phyloP scores from a whole-genome alignment of 1,140 invertebrate species.

The Drosophila yakuba region DNA sequence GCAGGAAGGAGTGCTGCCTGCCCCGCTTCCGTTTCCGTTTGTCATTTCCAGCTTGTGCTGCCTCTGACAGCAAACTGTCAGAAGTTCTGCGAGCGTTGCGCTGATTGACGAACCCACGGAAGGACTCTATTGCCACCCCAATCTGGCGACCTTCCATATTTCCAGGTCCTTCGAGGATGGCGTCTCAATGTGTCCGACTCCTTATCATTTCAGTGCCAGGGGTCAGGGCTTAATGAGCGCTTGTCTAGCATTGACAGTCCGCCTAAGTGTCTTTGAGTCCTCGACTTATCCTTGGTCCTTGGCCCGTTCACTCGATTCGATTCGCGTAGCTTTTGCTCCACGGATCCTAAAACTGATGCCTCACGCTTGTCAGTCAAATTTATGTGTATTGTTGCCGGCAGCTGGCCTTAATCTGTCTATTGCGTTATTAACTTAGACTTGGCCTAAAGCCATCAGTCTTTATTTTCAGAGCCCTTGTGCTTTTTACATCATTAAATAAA shows the following conservation, averaged over 20 bases:
- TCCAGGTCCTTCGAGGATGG: constrained; percentile 8
- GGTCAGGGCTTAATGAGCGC: constrained; percentile 77
- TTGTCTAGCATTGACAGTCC: constrained; percentile 74
- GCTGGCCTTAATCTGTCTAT: constrained; percentile 36
- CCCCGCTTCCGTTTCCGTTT: constrained; percentile 75
- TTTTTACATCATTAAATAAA: constrained; percentile 1
- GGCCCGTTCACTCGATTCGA: constrained; percentile 36
- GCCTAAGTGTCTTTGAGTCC: constrained; percentile 66
- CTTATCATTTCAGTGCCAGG: constrained; percentile 64
- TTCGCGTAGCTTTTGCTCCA: background rate
- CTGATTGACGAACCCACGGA: constrained; percentile 70
- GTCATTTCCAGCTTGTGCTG: constrained; percentile 74
- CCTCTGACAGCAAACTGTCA: constrained; percentile 75
- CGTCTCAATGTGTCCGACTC: constrained; percentile 44
- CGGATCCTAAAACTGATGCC: constrained; percentile 47
- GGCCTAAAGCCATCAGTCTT: constrained; percentile 9
- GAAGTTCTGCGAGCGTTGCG: constrained; percentile 55
- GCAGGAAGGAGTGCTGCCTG: constrained; percentile 53
- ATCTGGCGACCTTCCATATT: background rate
- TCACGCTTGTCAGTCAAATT: constrained; percentile 34
- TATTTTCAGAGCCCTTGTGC: background rate
- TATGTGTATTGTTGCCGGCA: constrained; percentile 14
- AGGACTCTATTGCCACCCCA: constrained; percentile 27
- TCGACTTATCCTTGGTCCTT: constrained; percentile 26
- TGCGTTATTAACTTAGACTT: constrained; percentile 3